Evolutionary conservation across 1,140 invertebrate species (phyloP).

Genomic region (Rhopalosiphum maidis): DNA sequence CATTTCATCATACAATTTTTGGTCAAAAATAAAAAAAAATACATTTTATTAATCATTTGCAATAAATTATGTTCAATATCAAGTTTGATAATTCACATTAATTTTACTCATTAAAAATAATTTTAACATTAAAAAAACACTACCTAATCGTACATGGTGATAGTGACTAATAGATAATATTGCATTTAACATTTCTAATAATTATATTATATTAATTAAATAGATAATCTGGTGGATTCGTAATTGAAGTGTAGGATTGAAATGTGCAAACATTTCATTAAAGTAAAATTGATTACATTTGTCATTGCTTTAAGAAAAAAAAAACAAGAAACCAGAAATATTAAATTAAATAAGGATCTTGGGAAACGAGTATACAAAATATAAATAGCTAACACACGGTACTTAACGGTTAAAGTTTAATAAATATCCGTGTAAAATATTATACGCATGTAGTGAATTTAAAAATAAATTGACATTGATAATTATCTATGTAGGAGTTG

Average conservation of each 20-base stretch:
- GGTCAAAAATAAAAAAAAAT: background rate
- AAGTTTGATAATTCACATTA: background rate
- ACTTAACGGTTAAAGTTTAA: background rate
- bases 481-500: background rate
- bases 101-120: background rate
- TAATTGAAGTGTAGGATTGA: background rate
- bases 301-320: background rate
- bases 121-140: background rate
- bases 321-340: background rate
- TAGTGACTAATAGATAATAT: background rate
- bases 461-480: background rate
- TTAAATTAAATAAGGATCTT: background rate
- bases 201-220: background rate
- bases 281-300: background rate
- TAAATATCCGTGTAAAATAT: background rate
- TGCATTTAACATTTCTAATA: background rate
- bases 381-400: background rate
- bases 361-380: background rate
- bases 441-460: background rate
- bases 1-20: background rate
- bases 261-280: background rate
- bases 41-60: background rate
- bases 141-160: background rate
- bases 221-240: background rate
- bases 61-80: background rate